phyloP scores from a whole-genome alignment of 1,140 invertebrate genomes.

The Musca domestica region DNA sequence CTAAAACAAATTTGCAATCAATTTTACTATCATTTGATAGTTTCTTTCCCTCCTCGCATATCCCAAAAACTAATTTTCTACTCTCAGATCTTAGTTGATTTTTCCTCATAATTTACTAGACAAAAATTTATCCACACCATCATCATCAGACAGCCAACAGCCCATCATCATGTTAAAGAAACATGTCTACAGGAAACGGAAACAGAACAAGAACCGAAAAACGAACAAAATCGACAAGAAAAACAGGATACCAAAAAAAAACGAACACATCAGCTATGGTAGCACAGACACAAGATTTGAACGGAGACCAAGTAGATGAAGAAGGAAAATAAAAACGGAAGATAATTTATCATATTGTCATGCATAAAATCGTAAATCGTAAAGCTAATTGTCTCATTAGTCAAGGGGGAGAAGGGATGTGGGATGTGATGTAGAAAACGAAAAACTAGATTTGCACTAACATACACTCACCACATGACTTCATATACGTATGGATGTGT shows the following conservation, averaged over 20 bases:
- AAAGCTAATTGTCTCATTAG: constrained; percentile 22
- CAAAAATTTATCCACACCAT: too few relatives aligned
- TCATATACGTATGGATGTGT: too few relatives aligned
- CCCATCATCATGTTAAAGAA: too few relatives aligned
- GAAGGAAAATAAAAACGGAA: background rate
- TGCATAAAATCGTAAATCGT: constrained; percentile 17
- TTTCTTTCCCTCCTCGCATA: too few relatives aligned
- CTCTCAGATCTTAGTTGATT: too few relatives aligned
- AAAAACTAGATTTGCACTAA: too few relatives aligned
- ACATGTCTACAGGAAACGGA: constrained; percentile 17
- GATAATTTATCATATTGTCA: constrained; percentile 20
- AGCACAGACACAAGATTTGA: background rate
- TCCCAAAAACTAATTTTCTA: too few relatives aligned
- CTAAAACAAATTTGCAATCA: too few relatives aligned
- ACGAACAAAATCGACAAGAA: background rate
- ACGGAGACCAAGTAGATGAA: background rate
- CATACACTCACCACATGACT: constrained; percentile 4
- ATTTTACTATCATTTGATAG: too few relatives aligned
- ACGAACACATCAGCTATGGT: background rate
- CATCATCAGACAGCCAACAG: too few relatives aligned
- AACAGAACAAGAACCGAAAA: background rate
- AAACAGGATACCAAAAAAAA: background rate
- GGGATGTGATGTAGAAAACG: too few relatives aligned
- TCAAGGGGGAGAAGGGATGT: background rate
- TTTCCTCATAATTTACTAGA: too few relatives aligned